A percentile compares a stretch with the other conserved stretches of the same genome.
Conservation (phyloP, 1,140 invertebrate genomes). For the Latrodectus geometricus region DNA sequence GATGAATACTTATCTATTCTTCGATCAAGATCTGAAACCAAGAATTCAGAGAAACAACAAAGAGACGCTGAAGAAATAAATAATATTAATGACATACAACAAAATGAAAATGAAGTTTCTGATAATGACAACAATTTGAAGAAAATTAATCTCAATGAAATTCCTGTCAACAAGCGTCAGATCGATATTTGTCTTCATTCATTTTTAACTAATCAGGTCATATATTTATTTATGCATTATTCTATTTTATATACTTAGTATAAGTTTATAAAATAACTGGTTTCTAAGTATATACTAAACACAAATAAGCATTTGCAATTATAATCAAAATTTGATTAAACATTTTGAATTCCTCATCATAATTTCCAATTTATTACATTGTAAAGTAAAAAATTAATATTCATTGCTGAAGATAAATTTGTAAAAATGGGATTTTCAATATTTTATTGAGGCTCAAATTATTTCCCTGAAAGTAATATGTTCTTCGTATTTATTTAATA, state of each 20-base stretch:
- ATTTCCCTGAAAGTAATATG: too few relatives aligned
- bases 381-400: too few relatives aligned
- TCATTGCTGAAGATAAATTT: too few relatives aligned
- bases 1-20: slow-evolving; percentile 53
- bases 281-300: neutral
- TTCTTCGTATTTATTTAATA: too few relatives aligned
- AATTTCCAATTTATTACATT: too few relatives aligned
- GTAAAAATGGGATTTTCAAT: too few relatives aligned
- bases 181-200: slow-evolving; percentile 33
- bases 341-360: too few relatives aligned
- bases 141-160: slow-evolving; percentile 32
- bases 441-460: too few relatives aligned
- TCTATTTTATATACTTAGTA: neutral
- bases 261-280: neutral
- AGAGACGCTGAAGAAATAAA: neutral
- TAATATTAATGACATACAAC: neutral
- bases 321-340: too few relatives aligned
- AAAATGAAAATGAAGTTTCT: slow-evolving; percentile 20
- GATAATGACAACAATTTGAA: neutral
- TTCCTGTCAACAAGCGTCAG: slow-evolving; percentile 3
- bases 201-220: slow-evolving; percentile 52
- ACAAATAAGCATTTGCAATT: too few relatives aligned
- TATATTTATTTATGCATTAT: neutral
- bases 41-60: slow-evolving; percentile 7
- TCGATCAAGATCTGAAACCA: slow-evolving; percentile 24